Percentiles rank a stretch among this genome's conserved stretches.
Evolutionary conservation across 2,797 vertebrate genomes (phyloP).

Genomic region (Mormyrus proboscirostris): DNA sequence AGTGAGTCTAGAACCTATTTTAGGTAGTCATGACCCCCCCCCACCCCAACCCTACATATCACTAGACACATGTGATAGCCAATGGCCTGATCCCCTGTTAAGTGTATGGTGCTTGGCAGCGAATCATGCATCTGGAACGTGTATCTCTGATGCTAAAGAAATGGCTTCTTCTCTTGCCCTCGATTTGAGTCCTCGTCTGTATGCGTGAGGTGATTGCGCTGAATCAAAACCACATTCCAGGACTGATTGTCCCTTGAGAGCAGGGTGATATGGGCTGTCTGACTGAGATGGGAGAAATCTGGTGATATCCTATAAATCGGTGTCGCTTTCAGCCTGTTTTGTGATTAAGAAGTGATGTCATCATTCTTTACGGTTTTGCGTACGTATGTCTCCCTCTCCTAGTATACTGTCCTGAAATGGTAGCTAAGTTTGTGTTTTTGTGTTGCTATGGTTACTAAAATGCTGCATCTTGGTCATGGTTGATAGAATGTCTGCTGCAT

Average conservation of each 20-base stretch:
- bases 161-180: not conserved
- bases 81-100: not conserved
- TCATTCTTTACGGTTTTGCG: no score
- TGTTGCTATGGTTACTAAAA: not conserved
- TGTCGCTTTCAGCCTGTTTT: not conserved
- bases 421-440: not conserved
- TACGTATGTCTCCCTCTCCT: not conserved
- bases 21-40: not conserved
- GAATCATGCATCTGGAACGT: not conserved
- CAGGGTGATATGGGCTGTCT: not conserved
- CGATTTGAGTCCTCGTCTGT: not conserved
- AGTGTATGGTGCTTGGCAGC: not conserved
- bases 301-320: not conserved
- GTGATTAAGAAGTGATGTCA: not conserved
- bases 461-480: not conserved
- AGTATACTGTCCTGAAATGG: not conserved
- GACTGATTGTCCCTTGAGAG: not conserved
- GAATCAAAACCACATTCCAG: not conserved
- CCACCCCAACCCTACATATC: not conserved
- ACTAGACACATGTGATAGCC: not conserved
- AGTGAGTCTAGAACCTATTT: not conserved
- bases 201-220: not conserved
- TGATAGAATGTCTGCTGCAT: not conserved
- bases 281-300: not conserved
- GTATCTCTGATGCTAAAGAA: not conserved